phyloP scores from a whole-genome alignment of 2,113 vertebrate genomes.

The Blennius ocellaris region DNA sequence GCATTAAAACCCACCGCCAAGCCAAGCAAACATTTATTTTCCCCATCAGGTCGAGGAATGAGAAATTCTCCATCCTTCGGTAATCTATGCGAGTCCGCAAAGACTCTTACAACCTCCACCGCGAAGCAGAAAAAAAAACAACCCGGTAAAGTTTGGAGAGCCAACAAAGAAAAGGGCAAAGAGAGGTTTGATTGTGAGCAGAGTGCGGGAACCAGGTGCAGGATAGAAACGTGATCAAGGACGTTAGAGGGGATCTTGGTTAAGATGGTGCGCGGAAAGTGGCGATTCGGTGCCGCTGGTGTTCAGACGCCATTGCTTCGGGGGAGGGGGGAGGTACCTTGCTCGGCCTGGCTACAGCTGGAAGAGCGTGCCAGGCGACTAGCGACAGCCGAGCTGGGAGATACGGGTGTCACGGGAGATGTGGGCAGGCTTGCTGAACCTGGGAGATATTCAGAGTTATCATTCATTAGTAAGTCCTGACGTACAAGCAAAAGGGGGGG shows the following conservation, averaged over 20 bases:
- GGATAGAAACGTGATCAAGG: conserved; percentile 30
- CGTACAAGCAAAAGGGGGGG: conserved; percentile 3
- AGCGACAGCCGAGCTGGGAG: conserved; percentile 91
- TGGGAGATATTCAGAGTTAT: conserved; percentile 86
- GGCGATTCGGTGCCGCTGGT: conserved; percentile 8
- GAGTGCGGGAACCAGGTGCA: conserved; percentile 36
- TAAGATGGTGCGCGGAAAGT: conserved; percentile 34
- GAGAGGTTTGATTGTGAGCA: conserved; percentile 45
- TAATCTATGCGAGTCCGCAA: conserved; percentile 2
- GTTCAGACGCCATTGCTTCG: conserved; percentile 21
- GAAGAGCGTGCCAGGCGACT: conserved; percentile 90
- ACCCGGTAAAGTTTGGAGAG: conserved; percentile 20
- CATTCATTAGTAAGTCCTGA: conserved; percentile 37
- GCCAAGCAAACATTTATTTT: conserved; percentile 13
- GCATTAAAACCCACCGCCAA: conserved; percentile 39
- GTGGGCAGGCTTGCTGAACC: conserved; percentile 88
- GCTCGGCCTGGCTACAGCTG: conserved; percentile 89
- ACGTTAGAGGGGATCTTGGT: conserved; percentile 12
- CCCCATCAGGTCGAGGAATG: conserved; percentile 16
- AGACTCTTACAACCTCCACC: neutral
- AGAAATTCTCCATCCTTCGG: conserved; percentile 8
- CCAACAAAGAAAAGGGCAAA: neutral
- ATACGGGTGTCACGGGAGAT: conserved; percentile 84
- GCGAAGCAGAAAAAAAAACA: conserved; percentile 37
- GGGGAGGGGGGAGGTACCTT: too few species aligned